phyloP scores from a whole-genome alignment of 2,113 vertebrate species.

The Hepsetus odoe region DNA sequence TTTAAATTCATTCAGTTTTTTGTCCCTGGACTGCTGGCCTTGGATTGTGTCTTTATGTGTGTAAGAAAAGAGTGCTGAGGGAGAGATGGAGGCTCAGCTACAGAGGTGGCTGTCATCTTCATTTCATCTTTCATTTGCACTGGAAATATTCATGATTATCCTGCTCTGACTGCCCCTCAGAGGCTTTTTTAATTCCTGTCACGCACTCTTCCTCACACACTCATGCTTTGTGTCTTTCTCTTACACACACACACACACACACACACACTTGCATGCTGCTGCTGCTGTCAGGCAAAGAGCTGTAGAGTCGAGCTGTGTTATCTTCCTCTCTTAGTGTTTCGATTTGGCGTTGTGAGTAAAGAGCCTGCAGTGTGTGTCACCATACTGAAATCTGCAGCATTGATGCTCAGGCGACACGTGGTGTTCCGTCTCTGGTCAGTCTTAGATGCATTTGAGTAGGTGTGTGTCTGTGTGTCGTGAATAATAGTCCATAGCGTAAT shows the following conservation, averaged over 20 bases:
- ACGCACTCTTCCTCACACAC: conserved; percentile 40
- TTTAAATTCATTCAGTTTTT: conserved; percentile 55
- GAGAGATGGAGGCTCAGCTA: conserved; percentile 26
- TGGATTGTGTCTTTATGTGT: not conserved
- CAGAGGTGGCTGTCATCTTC: conserved; percentile 48
- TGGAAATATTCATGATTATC: conserved; percentile 56
- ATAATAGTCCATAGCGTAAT: too few relatives aligned
- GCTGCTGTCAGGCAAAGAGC: conserved; percentile 20
- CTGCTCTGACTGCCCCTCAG: conserved; percentile 57
- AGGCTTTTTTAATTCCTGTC: conserved; percentile 66
- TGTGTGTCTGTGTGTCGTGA: too few relatives aligned
- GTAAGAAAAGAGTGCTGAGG: not conserved
- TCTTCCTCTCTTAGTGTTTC: conserved; percentile 28
- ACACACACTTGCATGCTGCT: conserved; percentile 6
- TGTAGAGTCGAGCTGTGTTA: not conserved
- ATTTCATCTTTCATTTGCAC: conserved; percentile 45
- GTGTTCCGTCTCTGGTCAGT: too few relatives aligned
- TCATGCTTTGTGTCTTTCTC: not conserved
- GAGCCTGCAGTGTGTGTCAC: too few relatives aligned
- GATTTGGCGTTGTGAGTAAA: not conserved
- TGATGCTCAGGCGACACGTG: too few relatives aligned
- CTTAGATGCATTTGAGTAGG: too few relatives aligned
- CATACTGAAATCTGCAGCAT: too few relatives aligned
- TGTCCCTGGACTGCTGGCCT: not conserved
- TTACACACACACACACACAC: conserved; percentile 34